phyloP scores from a whole-genome alignment of 2,888 invertebrate species.

The Leucophenga maculata region DNA sequence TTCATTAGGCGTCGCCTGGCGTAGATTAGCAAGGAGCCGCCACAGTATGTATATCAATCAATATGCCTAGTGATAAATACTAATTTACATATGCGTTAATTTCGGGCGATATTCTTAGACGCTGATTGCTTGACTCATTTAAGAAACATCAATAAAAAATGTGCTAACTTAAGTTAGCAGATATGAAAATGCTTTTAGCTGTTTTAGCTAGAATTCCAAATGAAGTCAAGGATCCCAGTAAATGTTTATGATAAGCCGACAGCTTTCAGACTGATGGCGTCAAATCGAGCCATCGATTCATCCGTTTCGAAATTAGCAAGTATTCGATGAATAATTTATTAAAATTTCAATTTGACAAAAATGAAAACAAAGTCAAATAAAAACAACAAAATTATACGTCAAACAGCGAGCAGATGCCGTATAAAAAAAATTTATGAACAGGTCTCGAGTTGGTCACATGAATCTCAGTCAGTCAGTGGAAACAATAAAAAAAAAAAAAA shows the following conservation, averaged over 20 bases:
- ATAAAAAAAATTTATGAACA: constrained; percentile 23
- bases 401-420: background rate
- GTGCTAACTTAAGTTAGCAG: background rate
- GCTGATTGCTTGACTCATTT: constrained; percentile 14
- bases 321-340: constrained; percentile 12
- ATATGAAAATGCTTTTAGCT: too few species aligned
- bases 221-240: constrained; percentile 11
- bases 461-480: constrained; percentile 28
- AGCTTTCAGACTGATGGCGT: background rate
- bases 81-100: background rate
- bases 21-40: too few species aligned
- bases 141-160: background rate
- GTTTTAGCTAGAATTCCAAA: background rate
- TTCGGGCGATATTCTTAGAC: background rate
- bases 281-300: background rate
- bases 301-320: constrained; percentile 13
- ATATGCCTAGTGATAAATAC: background rate
- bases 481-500: constrained; percentile 25
- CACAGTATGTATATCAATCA: background rate
- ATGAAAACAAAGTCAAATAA: constrained; percentile 10
- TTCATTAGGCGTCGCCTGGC: background rate
- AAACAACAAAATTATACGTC: background rate
- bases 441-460: constrained; percentile 50
- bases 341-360: constrained; percentile 3
- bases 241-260: background rate